Base-by-base conservation (phyloP, 2,888 invertebrate genomes). In the Nemurella pictetii region DNA sequence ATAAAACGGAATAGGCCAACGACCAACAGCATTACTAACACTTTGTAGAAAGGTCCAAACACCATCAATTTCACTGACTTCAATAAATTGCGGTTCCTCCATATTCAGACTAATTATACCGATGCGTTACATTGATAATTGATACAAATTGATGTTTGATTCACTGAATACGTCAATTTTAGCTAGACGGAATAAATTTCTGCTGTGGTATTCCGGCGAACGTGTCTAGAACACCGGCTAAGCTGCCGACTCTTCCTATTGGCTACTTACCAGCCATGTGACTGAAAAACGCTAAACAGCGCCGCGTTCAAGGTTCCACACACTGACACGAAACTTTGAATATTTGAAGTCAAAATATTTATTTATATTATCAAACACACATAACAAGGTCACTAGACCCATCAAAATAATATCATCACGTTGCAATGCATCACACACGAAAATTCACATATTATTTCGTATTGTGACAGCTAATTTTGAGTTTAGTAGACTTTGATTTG, bases 1-100 rank as follows among this genome's bases (percentile, higher is more conserved):
- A 55, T 4, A 26, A 55, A 55, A 55, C 55, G 27, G 27, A 27
- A 36, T 28, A 85, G 28, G 55, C 55, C 55, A 55, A 55, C 12
- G 20, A 55, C 9, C 3, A 55, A 1, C 27, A 30, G 80, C 5
- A 3, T 81, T 88, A 94, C 95, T 94, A 92, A 96, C 96, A 90
- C 94, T 95, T 89, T 94, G 92, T 84, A 96, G 90, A 90, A 95
- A 96, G n/a, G 95, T 93, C 91, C 95, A 93, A 89, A 96, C 94
- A 88, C 95, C 95, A 86, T 94, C 94, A 88, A 96, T 94, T 91
- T 95, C 94, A 89, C 94, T 94, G 27, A 94, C 93, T 91, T 94
- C 94, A 84, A 94, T 92, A 89, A 94, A 93, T 88, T 92, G 91
- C 32, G 93, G 93, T 89, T 94, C 94, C 90, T 93, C 89, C 91